Conservation (phyloP, 30 jellyfish, hydroid and myxozoan genomes). For the Phacellophora camtschatica region DNA sequence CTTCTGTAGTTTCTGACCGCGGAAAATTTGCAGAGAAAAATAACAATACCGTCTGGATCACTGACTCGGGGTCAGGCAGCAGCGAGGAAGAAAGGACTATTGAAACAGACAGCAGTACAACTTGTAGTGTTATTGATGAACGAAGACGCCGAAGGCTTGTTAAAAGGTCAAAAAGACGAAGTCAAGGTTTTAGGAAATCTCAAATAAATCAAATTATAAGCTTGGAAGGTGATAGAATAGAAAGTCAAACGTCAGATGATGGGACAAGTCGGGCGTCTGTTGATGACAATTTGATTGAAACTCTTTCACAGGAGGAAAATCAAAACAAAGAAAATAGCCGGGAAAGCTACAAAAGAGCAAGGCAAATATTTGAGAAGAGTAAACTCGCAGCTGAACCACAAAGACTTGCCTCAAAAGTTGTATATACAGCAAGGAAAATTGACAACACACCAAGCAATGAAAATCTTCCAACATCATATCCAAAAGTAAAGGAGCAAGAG, state of each 20-base stretch:
- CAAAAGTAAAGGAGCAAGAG: constrained; percentile 25
- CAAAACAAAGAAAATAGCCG: constrained; percentile 28
- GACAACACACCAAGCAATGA: neutral
- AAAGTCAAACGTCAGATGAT: constrained; percentile 54
- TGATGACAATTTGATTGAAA: constrained; percentile 41
- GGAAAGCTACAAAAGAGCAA: constrained; percentile 65
- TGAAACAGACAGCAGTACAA: constrained; percentile 78
- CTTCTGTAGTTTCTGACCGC: constrained; percentile 24
- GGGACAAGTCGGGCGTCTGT: constrained; percentile 76
- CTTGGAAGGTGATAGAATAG: constrained; percentile 56
- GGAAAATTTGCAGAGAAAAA: constrained; percentile 53
- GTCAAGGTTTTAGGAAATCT: constrained; percentile 47
- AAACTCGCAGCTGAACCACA: constrained; percentile 38
- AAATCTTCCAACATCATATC: neutral
- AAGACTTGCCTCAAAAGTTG: neutral
- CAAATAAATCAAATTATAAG: constrained; percentile 62
- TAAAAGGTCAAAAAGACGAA: constrained; percentile 68
- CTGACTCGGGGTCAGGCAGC: constrained; percentile 69
- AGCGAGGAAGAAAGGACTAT: constrained; percentile 69
- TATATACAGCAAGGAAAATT: neutral
- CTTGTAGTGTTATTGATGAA: constrained; percentile 76
- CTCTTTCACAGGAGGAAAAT: constrained; percentile 58
- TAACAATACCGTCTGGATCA: constrained; percentile 76
- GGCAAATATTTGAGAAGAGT: constrained; percentile 60
- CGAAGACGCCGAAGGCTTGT: constrained; percentile 77